A percentile compares a stretch with the other conserved stretches of the same genome.
Conservation (phyloP, 2,888 invertebrate species). For the Spisula subtruncata region DNA sequence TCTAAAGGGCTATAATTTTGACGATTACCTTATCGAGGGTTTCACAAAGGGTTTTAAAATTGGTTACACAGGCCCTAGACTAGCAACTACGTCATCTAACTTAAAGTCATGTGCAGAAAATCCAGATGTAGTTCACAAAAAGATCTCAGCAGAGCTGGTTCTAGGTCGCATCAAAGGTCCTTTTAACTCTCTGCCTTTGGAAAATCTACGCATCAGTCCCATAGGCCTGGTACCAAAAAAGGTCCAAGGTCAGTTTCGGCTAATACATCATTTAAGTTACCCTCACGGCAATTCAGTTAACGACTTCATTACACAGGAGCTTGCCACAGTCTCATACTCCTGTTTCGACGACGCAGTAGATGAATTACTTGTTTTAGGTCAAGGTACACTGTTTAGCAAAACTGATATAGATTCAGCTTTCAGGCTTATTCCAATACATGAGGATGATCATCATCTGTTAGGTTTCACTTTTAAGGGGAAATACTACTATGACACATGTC, state of each 20-base stretch:
- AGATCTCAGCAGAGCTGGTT: slow-evolving; percentile 43
- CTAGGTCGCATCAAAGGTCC: slow-evolving; percentile 29
- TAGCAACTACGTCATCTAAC: neutral
- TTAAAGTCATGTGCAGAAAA: slow-evolving; percentile 38
- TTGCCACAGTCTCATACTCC: slow-evolving; percentile 44
- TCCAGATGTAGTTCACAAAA: neutral
- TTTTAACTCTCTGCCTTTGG: slow-evolving; percentile 30
- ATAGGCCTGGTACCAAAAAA: slow-evolving; percentile 60
- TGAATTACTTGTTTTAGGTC: slow-evolving; percentile 34
- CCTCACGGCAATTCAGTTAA: slow-evolving; percentile 64
- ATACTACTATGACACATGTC: no score
- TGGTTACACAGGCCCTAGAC: slow-evolving; percentile 26
- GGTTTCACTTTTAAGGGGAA: no score
- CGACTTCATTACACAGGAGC: slow-evolving; percentile 46
- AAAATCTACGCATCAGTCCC: no score
- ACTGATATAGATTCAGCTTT: slow-evolving; percentile 67
- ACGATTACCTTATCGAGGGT: no score
- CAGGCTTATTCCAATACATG: slow-evolving; percentile 61
- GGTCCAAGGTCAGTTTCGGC: slow-evolving; percentile 36
- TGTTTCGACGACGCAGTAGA: slow-evolving; percentile 57
- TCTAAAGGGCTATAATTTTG: no score
- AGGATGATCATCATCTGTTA: no score
- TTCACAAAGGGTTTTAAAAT: slow-evolving; percentile 41
- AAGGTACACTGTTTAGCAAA: no score
- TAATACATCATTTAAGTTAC: slow-evolving; percentile 61